Evolutionary conservation across 1,140 invertebrate species (phyloP), one percentile per base, ranked within the genome.

Genomic region (Drosophila mayri): DNA sequence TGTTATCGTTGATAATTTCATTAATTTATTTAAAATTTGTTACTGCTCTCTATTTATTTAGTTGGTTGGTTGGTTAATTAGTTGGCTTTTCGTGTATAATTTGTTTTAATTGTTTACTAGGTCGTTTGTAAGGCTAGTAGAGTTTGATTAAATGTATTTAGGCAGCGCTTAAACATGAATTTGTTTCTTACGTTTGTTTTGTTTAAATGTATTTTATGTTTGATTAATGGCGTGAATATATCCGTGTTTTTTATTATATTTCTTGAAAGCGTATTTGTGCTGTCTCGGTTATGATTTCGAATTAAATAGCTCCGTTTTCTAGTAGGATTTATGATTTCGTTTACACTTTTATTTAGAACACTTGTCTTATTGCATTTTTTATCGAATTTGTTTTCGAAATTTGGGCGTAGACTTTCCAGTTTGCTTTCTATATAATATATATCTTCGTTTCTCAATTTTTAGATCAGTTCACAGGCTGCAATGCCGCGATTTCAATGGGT

Each of bases 401-500:
- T 47, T 49, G 40, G 59, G 58, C 43, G 44, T 40, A 22, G 65
- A 18, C 4, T 52, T 52, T 50, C 46, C 28, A 37, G 30, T 62
- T 61, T 28, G 47, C 10, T 20, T 25, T 61, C 46, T 25, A 54
- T 62, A 43, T 65, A 41, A 25, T 62, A 40, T 62, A 43, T 65
- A 10, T 61, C 18, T 61, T 68, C 60, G 60, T 54, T 70, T 70
- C 47, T 54, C 66, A 38, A 67, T 38, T 70, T 44, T 70, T 44
- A 55, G 54, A 55, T 70, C 66, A 67, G 66, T 70, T 70, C 66
- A 55, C 63, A 38, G 66, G 66, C 66, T 70, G 66, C 66, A 70
- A 68, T 67, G 66, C 63, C 66, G 63, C 66, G 66, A 54, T 54
- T 67, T 55, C 62, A 70, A 70, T 70, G 66, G 66, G 37, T 70